Evolutionary conservation across 1,140 invertebrate genomes (phyloP).

Genomic region (Trachymyrmex septentrionalis): DNA sequence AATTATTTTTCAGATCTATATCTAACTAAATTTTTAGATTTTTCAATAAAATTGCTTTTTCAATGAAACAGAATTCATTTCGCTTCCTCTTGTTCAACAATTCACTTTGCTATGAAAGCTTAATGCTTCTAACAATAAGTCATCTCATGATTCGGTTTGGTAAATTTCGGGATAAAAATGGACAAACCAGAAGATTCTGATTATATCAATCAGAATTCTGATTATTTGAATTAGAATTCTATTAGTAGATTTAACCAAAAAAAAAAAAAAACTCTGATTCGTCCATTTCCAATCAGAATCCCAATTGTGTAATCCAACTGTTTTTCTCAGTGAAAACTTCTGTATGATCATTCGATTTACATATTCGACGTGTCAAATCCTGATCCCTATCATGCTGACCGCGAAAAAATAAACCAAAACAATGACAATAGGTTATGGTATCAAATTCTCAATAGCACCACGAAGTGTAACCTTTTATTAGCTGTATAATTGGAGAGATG

Average conservation of each 20-base stretch:
- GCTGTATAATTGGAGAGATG: constrained; percentile 31
- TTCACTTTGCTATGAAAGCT: background rate
- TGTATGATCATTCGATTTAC: background rate
- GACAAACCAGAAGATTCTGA: too few relatives aligned
- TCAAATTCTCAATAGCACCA: background rate
- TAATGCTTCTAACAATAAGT: background rate
- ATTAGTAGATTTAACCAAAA: too few relatives aligned
- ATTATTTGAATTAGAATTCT: too few relatives aligned
- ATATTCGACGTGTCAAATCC: constrained; percentile 1
- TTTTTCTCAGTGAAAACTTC: background rate
- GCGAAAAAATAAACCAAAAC: constrained; percentile 21
- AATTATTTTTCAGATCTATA: too few relatives aligned
- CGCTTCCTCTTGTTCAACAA: background rate
- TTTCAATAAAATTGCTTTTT: too few relatives aligned
- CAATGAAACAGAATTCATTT: background rate
- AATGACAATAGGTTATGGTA: background rate
- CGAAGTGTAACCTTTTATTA: constrained; percentile 48
- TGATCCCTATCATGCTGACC: background rate
- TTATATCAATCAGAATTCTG: too few relatives aligned
- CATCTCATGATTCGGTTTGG: background rate
- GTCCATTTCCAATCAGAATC: too few relatives aligned
- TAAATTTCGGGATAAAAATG: background rate
- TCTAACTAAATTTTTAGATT: too few relatives aligned
- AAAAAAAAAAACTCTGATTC: too few relatives aligned
- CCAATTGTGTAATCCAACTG: too few relatives aligned